These are phyloP conservation scores for Brachypterus glaber DNA, from an alignment of 2,888 invertebrate species.

Conservation along the genomic window DNA sequence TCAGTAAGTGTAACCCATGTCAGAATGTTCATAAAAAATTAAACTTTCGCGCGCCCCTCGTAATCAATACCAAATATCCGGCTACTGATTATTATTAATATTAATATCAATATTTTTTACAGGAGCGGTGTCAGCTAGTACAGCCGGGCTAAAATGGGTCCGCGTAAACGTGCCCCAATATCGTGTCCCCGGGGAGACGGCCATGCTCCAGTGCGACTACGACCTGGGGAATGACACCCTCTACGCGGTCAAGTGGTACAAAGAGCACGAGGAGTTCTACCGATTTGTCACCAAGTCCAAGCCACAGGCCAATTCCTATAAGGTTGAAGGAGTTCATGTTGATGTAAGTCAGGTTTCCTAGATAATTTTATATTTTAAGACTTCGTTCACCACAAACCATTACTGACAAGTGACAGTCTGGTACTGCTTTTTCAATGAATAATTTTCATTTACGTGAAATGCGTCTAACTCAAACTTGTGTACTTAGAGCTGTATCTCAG, in stretches of 20 bases:
- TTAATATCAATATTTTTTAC: not conserved
- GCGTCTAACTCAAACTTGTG: no score
- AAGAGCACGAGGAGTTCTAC: slow-evolving; percentile 78
- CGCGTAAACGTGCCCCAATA: slow-evolving; percentile 40
- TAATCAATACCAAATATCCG: no score
- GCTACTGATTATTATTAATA: no score
- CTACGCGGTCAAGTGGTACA: slow-evolving; percentile 78
- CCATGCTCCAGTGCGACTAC: slow-evolving; percentile 39
- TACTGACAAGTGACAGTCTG: no score
- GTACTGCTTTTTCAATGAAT: no score
- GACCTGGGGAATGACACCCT: slow-evolving; percentile 49
- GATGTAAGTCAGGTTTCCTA: slow-evolving; percentile 48
- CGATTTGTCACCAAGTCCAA: slow-evolving; percentile 64
- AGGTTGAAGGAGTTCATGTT: slow-evolving; percentile 57
- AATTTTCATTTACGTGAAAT: no score
- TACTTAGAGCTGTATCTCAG: no score
- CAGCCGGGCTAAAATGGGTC: slow-evolving; percentile 37
- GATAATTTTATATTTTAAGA: no score
- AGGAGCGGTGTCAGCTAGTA: not conserved
- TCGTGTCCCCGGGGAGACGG: slow-evolving; percentile 37
- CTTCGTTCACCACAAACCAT: no score
- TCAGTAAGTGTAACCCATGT: no score
- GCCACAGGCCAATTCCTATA: slow-evolving; percentile 61
- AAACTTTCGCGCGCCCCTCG: no score
- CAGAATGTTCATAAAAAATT: no score